Base-by-base conservation (phyloP, 2,888 invertebrate genomes). In the Protophormia terraenovae region DNA sequence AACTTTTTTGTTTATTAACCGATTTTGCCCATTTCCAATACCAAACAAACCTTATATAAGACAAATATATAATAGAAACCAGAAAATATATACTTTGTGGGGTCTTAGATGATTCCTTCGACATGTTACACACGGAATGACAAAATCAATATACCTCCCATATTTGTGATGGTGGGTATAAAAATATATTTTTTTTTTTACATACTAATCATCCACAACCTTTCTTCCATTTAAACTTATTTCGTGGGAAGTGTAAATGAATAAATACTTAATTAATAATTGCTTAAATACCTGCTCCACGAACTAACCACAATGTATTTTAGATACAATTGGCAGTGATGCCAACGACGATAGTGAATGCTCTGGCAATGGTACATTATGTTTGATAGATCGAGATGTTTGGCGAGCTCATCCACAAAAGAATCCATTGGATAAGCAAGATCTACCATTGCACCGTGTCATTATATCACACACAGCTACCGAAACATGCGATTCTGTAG, bases 331-430 rank as follows among this genome's bases (percentile, higher is more conserved):
- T 67, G 50, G 35, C 29, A 24, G 12, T 60, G 4, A 62, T 62
- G 19, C 6, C 16, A 29, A 29, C 4, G 78, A 66, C 2, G 47
- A 80, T 24, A 38, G 67, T 7, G 71, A 78, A 7, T 83, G 87
- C 47, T n/a, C 47, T 47, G 86, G 86, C 60, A 88, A 88, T 77
- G 87, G 87, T 38, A 55, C 88, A 53, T 93, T 95, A 8, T 93
- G 94, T 77, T 92, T 95, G 67, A 93, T 96, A 0, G 90, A 93
- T 2, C 92, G 96, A 38, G 90, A 92, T 0, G 94, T 95, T 76
- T 97, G 96, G 96, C 91, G 94, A 0, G 96, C 96, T 0, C 94
- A 95, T 89, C 95, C 95, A 0, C 94, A 95, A 0, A 93, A 91
- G 29, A 89, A 88, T 0, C 87, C 88, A 0, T 83, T 95, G 72